phyloP scores from a whole-genome alignment of 2,113 vertebrate genomes.

The Epinephelus moara region DNA sequence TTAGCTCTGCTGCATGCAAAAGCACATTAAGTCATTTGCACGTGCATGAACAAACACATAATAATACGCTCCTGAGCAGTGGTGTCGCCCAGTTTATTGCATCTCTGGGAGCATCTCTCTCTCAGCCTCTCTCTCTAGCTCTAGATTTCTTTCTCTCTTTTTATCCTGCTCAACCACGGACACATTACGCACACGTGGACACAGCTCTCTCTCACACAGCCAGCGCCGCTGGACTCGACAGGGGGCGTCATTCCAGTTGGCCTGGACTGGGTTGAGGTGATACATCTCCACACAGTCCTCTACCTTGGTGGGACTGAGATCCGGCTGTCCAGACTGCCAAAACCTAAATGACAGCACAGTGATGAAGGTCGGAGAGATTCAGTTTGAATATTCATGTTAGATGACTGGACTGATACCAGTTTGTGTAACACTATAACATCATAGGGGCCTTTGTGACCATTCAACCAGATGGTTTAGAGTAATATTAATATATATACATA shows the following conservation, averaged over 20 bases:
- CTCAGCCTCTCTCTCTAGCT: too few species aligned
- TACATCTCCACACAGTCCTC: constrained; percentile 58
- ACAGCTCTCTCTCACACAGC: constrained; percentile 40
- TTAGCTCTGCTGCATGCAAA: neutral
- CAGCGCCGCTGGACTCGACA: neutral
- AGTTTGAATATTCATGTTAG: neutral
- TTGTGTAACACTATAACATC: too few species aligned
- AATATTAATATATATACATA: too few species aligned
- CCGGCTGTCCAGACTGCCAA: constrained; percentile 24
- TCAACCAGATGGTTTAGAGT: too few species aligned
- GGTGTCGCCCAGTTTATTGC: too few species aligned
- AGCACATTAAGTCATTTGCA: neutral
- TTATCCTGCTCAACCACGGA: too few species aligned
- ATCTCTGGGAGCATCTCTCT: too few species aligned
- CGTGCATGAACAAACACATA: neutral
- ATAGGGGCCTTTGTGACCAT: too few species aligned
- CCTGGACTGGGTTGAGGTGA: neutral
- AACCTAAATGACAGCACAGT: constrained; percentile 15
- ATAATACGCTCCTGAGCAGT: neutral
- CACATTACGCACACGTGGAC: neutral
- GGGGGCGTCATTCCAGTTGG: constrained; percentile 32
- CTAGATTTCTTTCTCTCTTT: too few species aligned
- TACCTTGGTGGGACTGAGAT: neutral
- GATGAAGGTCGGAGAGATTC: neutral
- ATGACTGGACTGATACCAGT: neutral